Evolutionary conservation across 2,797 vertebrate genomes (phyloP).

Genomic region (Pelobates cultripes): DNA sequence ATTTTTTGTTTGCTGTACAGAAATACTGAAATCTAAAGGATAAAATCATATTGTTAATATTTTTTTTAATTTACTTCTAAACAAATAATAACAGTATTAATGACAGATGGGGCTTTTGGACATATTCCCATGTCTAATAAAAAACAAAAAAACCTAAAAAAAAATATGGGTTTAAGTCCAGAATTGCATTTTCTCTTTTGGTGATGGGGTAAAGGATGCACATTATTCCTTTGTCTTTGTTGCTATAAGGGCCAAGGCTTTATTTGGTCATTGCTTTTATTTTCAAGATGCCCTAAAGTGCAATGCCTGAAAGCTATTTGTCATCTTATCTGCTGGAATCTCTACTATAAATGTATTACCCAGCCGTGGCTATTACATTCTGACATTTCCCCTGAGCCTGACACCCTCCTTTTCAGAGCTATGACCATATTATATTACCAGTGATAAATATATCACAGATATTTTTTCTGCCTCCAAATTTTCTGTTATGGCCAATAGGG

Average conservation of each 20-base stretch:
- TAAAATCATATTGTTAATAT: too few species aligned
- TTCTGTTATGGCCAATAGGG: neutral
- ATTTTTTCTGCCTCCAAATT: neutral
- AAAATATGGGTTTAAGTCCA: too few species aligned
- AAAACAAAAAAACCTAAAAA: too few species aligned
- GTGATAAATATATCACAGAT: conserved; percentile 8
- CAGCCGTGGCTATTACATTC: neutral
- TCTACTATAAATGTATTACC: neutral
- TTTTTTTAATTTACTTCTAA: too few species aligned
- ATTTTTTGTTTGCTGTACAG: too few species aligned
- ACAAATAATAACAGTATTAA: too few species aligned
- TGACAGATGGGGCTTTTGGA: too few species aligned
- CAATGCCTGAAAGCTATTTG: neutral
- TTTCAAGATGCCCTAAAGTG: neutral
- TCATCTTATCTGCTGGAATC: neutral
- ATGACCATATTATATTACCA: neutral
- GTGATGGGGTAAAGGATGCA: too few species aligned
- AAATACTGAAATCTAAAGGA: too few species aligned
- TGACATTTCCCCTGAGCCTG: neutral
- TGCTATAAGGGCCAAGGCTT: neutral
- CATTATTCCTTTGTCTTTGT: too few species aligned
- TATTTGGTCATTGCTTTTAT: neutral
- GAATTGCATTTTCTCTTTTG: too few species aligned
- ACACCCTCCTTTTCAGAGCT: conserved; percentile 1
- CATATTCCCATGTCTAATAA: too few species aligned